phyloP scores from a whole-genome alignment of 2,113 vertebrate species.

The Planiliza haematocheilus region DNA sequence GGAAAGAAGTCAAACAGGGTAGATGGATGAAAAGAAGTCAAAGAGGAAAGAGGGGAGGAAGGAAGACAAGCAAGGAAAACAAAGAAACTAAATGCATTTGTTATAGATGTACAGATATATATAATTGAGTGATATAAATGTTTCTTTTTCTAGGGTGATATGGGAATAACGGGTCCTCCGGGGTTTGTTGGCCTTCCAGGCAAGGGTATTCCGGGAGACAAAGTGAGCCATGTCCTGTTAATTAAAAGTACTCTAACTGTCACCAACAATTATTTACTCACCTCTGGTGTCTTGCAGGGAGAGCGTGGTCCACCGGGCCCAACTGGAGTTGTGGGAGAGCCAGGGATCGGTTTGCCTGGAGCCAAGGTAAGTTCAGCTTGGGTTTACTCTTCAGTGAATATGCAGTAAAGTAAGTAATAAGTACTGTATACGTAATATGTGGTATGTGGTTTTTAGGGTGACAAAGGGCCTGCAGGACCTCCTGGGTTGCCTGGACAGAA shows the following conservation, averaged over 20 bases:
- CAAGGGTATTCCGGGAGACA: slow-evolving; percentile 74
- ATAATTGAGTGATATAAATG: no score
- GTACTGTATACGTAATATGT: background rate
- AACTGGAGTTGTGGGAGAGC: slow-evolving; percentile 81
- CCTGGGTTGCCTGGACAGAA: slow-evolving; percentile 82
- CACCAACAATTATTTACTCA: background rate
- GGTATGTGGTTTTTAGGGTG: slow-evolving; percentile 78
- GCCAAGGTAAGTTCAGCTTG: slow-evolving; percentile 83
- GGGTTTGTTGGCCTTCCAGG: slow-evolving; percentile 73
- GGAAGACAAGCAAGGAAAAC: no score
- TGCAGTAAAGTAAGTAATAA: background rate
- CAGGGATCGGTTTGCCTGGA: slow-evolving; percentile 80
- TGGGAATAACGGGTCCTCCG: slow-evolving; percentile 70
- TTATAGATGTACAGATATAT: no score
- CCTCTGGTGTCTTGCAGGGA: slow-evolving; percentile 75
- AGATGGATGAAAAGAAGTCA: no score
- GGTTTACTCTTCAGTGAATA: background rate
- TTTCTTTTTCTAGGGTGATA: slow-evolving; percentile 73
- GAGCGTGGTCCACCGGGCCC: slow-evolving; percentile 85
- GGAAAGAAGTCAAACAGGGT: no score
- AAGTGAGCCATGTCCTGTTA: slow-evolving; percentile 54
- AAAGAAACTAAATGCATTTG: no score
- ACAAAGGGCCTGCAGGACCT: slow-evolving; percentile 81
- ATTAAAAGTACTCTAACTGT: background rate
- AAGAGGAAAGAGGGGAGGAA: no score